Evolutionary conservation across 1,140 invertebrate genomes (phyloP).

Genomic region (Macrocentrus cingulum): DNA sequence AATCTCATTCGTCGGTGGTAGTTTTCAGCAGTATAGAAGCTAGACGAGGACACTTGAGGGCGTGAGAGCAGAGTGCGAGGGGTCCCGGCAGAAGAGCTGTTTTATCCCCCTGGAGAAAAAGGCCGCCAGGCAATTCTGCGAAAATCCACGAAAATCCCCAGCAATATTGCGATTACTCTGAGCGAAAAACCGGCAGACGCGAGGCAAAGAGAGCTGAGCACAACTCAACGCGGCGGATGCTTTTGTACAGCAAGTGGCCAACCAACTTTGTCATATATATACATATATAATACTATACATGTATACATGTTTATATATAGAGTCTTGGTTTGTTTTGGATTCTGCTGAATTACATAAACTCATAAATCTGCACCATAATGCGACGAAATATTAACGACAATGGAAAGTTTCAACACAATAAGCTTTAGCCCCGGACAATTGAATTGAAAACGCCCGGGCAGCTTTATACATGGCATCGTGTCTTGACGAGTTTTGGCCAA

Average conservation of each 20-base stretch:
- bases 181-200: conserved; percentile 20
- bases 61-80: conserved; percentile 8
- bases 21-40: too few species aligned
- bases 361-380: conserved; percentile 49
- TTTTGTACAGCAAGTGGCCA: too few species aligned
- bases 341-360: conserved; percentile 40
- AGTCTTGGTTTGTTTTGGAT: too few species aligned
- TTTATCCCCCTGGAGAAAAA: conserved; percentile 18
- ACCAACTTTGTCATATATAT: too few species aligned
- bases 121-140: conserved; percentile 23
- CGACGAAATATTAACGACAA: conserved; percentile 55
- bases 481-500: too few species aligned
- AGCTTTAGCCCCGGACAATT: conserved; percentile 48
- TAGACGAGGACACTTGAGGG: too few species aligned
- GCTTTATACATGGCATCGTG: conserved; percentile 41
- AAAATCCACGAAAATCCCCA: conserved; percentile 27
- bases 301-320: too few species aligned
- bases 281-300: too few species aligned
- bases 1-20: conserved; percentile 22
- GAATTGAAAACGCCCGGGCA: conserved; percentile 49
- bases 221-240: neutral
- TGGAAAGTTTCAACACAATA: conserved; percentile 56
- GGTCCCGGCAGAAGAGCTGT: neutral
- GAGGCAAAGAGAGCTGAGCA: neutral
- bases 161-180: conserved; percentile 25